Conservation (phyloP, 2,113 vertebrate genomes). For the Lamprologus tigripictilis region DNA sequence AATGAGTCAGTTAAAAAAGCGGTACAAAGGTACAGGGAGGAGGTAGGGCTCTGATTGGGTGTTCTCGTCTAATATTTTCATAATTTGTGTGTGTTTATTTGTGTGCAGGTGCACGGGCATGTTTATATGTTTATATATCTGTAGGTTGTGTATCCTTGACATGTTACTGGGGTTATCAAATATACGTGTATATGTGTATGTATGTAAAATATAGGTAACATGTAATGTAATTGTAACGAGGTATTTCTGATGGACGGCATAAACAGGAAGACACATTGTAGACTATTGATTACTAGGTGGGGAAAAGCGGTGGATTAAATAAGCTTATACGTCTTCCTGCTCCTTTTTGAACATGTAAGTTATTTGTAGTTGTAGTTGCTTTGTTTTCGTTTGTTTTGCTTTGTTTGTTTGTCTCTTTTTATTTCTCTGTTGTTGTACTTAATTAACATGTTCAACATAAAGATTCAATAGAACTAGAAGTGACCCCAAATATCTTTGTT, state of each 20-base stretch:
- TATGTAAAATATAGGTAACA: background rate
- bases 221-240: background rate
- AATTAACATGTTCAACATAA: background rate
- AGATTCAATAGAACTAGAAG: background rate
- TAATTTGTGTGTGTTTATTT: background rate
- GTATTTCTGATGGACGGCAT: background rate
- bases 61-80: background rate
- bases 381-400: accelerated
- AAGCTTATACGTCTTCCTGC: background rate
- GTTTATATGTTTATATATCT: background rate
- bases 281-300: background rate
- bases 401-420: background rate
- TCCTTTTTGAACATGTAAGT: background rate
- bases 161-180: background rate
- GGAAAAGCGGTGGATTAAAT: background rate
- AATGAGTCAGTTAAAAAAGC: background rate
- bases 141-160: background rate
- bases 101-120: background rate
- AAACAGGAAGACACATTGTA: background rate
- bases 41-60: background rate
- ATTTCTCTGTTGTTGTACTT: background rate
- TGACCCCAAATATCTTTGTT: background rate
- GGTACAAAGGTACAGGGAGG: background rate
- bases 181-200: background rate
- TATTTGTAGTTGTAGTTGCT: background rate